Evolutionary conservation across 2,113 vertebrate species (phyloP).

Genomic region (Pangasianodon gigas): DNA sequence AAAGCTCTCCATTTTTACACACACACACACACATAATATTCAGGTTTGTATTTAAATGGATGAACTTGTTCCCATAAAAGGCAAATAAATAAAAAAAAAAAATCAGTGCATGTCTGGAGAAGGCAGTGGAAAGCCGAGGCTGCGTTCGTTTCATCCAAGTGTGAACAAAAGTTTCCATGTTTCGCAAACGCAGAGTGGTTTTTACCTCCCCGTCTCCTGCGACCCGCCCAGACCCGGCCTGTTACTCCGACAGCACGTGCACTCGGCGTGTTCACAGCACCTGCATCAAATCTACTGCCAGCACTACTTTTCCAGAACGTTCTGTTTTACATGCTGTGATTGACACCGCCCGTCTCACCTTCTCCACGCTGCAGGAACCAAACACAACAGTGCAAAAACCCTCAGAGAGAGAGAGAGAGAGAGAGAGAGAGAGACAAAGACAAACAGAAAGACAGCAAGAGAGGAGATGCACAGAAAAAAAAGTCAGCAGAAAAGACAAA

Average conservation of each 20-base stretch:
- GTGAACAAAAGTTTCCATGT: constrained; percentile 53
- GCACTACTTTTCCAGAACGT: constrained; percentile 7
- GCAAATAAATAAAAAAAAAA: background rate
- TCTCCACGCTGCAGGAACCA: constrained; percentile 27
- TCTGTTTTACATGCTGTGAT: constrained; percentile 15
- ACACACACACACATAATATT: background rate
- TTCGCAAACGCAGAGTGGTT: background rate
- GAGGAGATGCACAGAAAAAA: background rate
- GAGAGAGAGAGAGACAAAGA: background rate
- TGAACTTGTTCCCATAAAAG: constrained; percentile 1
- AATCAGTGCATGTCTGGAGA: constrained; percentile 23
- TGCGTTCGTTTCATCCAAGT: constrained; percentile 32
- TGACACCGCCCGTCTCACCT: constrained; percentile 21
- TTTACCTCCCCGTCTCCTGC: background rate
- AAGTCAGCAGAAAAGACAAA: background rate
- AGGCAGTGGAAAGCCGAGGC: constrained; percentile 20
- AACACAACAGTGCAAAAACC: background rate
- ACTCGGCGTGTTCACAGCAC: constrained; percentile 20
- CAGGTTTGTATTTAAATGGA: background rate
- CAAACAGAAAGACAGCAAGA: background rate
- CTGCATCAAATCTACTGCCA: constrained; percentile 35
- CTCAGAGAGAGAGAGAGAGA: background rate
- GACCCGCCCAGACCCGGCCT: background rate
- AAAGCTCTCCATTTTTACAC: background rate
- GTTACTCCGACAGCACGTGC: background rate